Evolutionary conservation across 1,140 invertebrate genomes (phyloP).

Genomic region (Panagrolaimus sp.): DNA sequence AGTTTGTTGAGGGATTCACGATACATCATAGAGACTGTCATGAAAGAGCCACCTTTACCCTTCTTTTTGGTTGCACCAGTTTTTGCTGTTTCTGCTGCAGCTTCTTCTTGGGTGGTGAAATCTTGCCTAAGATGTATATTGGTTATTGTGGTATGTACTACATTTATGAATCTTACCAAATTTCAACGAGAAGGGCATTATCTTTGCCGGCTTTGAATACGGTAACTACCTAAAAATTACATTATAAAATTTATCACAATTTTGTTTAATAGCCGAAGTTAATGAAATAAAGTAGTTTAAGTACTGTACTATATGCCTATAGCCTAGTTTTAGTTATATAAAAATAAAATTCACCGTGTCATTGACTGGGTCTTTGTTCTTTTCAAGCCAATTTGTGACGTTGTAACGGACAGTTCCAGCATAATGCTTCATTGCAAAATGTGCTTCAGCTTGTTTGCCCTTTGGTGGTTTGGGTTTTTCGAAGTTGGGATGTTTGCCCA

Average conservation of each 20-base stretch:
- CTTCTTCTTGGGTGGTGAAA: constrained; percentile 65
- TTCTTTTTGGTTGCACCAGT: constrained; percentile 26
- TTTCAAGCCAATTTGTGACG: constrained; percentile 94
- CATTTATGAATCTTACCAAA: constrained; percentile 44
- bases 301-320: neutral
- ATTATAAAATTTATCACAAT: no score
- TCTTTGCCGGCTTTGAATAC: constrained; percentile 74
- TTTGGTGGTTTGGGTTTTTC: constrained; percentile 88
- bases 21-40: constrained; percentile 59
- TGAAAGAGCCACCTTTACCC: constrained; percentile 49
- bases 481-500: constrained; percentile 96
- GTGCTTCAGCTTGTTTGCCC: constrained; percentile 84
- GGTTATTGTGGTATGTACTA: constrained; percentile 22
- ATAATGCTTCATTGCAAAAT: constrained; percentile 97
- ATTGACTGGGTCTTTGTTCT: constrained; percentile 99
- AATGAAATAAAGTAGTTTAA: neutral
- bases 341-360: constrained; percentile 74
- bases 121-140: neutral
- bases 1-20: constrained; percentile 58
- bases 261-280: neutral
- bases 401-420: constrained; percentile 93
- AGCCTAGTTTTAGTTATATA: constrained; percentile 28
- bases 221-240: constrained; percentile 74
- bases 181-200: constrained; percentile 51
- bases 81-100: constrained; percentile 34